Evolutionary conservation across 1,140 invertebrate genomes (phyloP).

Genomic region (Atopsyche davidsoni): DNA sequence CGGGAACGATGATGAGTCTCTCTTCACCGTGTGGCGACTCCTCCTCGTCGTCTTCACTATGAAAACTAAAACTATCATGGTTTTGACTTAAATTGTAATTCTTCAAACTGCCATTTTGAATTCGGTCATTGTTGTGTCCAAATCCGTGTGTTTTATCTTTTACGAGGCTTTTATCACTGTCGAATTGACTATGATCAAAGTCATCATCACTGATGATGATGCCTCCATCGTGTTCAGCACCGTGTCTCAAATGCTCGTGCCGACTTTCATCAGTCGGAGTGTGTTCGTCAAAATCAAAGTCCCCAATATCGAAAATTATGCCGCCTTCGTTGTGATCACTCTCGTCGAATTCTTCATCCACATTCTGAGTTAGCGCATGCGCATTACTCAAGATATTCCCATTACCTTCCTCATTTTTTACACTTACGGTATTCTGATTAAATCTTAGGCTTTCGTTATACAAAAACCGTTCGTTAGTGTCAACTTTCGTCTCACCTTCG

Average conservation of each 20-base stretch:
- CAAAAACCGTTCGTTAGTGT: not conserved
- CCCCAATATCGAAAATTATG: too few species aligned
- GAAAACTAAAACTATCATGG: conserved; percentile 8
- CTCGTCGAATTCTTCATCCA: too few species aligned
- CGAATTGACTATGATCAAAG: too few species aligned
- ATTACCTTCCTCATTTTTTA: too few species aligned
- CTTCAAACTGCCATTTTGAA: conserved; percentile 9
- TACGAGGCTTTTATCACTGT: not conserved
- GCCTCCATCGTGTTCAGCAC: too few species aligned
- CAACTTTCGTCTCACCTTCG: not conserved
- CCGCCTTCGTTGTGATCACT: too few species aligned
- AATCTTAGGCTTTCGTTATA: not conserved
- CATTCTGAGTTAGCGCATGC: too few species aligned
- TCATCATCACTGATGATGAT: too few species aligned
- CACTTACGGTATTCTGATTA: not conserved
- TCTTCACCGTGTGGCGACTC: conserved; percentile 10
- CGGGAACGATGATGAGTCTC: conserved; percentile 22
- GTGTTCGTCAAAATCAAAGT: too few species aligned
- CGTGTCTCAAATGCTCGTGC: too few species aligned
- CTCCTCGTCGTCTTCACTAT: not conserved
- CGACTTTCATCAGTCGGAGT: too few species aligned
- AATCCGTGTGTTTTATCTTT: not conserved
- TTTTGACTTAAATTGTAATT: conserved; percentile 4
- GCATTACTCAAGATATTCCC: too few species aligned
- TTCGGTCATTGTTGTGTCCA: conserved; percentile 1